Percentiles rank a stretch among this genome's conserved stretches.
Evolutionary conservation across 2,888 invertebrate genomes (phyloP).

Genomic region (Galerucella pusilla): DNA sequence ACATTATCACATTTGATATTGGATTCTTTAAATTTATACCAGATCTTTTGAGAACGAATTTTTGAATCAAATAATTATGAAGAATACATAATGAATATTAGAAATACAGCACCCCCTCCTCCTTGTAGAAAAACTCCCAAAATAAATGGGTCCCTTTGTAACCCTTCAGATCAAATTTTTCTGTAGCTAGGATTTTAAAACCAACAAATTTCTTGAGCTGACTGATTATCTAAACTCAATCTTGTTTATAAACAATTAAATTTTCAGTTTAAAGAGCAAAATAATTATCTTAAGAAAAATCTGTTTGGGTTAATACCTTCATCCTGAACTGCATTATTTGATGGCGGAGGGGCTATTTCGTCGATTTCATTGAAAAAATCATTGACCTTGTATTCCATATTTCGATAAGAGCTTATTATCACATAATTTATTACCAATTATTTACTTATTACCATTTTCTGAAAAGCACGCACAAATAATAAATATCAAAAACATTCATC

Average conservation of each 20-base stretch:
- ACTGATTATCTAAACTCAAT: background rate
- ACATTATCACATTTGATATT: too few species aligned
- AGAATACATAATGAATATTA: too few species aligned
- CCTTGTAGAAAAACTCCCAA: too few species aligned
- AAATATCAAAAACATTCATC: background rate
- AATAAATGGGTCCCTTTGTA: too few species aligned
- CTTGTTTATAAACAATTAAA: background rate
- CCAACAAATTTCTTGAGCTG: background rate
- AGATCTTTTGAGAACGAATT: too few species aligned
- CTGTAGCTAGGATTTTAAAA: background rate
- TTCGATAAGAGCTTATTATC: background rate
- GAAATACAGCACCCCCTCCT: too few species aligned
- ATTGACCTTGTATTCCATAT: conserved; percentile 61
- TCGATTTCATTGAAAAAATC: conserved; percentile 65
- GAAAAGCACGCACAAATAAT: background rate
- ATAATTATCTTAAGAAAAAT: background rate
- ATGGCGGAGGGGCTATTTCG: conserved; percentile 58
- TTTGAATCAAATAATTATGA: too few species aligned
- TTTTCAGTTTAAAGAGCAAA: background rate
- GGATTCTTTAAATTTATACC: too few species aligned
- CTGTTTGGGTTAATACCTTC: conserved; percentile 23
- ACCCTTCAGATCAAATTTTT: background rate
- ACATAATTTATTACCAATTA: background rate
- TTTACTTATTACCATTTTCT: background rate
- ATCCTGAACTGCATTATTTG: conserved; percentile 11